Conservation (phyloP, 2,113 vertebrate genomes). For the Eudyptes chrysolophus region DNA sequence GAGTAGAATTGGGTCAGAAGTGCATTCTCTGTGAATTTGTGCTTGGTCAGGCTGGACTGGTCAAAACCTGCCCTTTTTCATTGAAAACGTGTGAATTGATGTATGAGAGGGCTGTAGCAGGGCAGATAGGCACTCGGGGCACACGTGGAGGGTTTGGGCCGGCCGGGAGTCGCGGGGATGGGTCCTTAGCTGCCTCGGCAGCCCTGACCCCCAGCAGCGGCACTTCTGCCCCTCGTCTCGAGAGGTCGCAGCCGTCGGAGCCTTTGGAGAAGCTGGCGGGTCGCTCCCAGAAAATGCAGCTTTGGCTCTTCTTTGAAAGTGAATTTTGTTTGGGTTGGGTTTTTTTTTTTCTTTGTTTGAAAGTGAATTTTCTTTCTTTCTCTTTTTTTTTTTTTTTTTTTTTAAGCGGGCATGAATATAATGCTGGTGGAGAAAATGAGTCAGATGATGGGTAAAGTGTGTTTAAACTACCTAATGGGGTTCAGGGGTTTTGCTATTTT, state of each 20-base stretch:
- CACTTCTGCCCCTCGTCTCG: background rate
- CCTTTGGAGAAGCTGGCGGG: accelerated
- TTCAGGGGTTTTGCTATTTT: background rate
- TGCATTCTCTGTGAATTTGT: background rate
- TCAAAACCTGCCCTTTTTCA: background rate
- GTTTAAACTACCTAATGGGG: background rate
- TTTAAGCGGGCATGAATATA: background rate
- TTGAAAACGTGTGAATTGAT: background rate
- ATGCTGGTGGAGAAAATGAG: background rate
- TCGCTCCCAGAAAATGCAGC: background rate
- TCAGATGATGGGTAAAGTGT: background rate
- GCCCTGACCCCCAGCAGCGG: background rate
- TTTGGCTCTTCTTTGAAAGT: background rate
- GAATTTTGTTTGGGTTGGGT: background rate
- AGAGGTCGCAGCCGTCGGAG: accelerated
- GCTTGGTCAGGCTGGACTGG: background rate
- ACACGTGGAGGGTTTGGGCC: background rate
- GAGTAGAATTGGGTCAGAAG: background rate
- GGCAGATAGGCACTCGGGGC: background rate
- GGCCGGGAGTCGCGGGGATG: accelerated
- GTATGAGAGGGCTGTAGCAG: background rate
- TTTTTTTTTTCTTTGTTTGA: background rate
- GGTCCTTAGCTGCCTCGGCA: too few relatives aligned
- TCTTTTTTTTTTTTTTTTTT: background rate
- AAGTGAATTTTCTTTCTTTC: background rate